Evolutionary conservation across 2,888 invertebrate species (phyloP).

Genomic region (Apamea sordens): DNA sequence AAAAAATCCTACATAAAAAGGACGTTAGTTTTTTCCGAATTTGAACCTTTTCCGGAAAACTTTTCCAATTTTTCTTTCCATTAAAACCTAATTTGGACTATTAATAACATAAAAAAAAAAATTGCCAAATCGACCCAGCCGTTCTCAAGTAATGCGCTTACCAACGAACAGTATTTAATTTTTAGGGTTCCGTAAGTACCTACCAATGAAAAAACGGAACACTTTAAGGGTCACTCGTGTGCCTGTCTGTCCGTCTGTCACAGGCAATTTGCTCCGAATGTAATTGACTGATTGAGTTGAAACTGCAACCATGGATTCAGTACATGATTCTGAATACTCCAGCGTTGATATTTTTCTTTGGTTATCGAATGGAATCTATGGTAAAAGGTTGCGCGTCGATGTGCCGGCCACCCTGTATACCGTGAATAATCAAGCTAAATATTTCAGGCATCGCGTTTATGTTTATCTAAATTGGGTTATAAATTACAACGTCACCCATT

Average conservation of each 20-base stretch:
- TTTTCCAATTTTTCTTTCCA: not conserved
- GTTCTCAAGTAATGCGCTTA: not conserved
- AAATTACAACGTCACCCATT: conserved; percentile 57
- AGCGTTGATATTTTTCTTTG: not conserved
- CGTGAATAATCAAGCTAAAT: conserved; percentile 31
- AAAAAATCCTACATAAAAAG: not conserved
- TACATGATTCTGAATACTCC: not conserved
- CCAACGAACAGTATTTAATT: not conserved
- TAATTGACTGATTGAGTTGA: not conserved
- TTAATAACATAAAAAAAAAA: too few relatives aligned
- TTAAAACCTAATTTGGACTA: too few relatives aligned
- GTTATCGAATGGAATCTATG: not conserved
- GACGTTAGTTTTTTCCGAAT: not conserved
- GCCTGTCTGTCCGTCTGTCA: not conserved
- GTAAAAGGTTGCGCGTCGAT: not conserved
- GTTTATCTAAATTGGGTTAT: conserved; percentile 59
- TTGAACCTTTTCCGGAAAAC: not conserved
- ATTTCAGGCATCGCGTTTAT: conserved; percentile 51
- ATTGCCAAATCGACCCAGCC: not conserved
- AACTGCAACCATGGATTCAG: not conserved
- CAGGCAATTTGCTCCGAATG: not conserved
- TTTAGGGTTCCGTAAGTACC: not conserved
- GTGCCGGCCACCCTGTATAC: not conserved
- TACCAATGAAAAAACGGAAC: not conserved
- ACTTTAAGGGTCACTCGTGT: not conserved